Evolutionary conservation across 53 echinoderm and acorn worm species (phyloP).

Genomic region (Patiria pectinifera): DNA sequence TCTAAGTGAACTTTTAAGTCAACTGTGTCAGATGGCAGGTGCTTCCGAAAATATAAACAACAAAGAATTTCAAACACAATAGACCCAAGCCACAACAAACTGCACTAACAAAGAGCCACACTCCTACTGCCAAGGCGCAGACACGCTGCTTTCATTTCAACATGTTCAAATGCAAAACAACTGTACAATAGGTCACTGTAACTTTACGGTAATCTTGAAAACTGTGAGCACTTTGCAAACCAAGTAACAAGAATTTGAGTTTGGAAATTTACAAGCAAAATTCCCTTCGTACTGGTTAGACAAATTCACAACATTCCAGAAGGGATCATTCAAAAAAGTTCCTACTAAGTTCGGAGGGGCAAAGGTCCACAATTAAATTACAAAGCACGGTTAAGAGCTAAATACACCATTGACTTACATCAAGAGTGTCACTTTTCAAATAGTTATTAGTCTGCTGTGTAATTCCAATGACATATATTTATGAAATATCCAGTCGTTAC

Average conservation of each 20-base stretch:
- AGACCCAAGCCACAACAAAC: neutral
- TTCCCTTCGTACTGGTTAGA: neutral
- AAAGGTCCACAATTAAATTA: neutral
- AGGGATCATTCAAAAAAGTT: conserved; percentile 38
- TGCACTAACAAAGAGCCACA: neutral
- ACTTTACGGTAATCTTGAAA: too few species aligned
- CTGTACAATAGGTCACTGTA: neutral
- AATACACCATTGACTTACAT: neutral
- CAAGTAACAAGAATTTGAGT: neutral
- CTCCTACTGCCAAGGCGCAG: neutral
- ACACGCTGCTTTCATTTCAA: neutral
- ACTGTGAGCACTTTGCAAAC: too few species aligned
- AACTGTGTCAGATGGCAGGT: conserved; percentile 14
- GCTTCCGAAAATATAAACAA: neutral
- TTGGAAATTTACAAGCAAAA: neutral
- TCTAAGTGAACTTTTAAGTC: neutral
- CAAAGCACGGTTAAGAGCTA: neutral
- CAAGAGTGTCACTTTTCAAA: neutral
- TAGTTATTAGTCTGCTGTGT: neutral
- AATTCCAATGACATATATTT: neutral
- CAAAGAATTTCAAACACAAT: conserved; percentile 17
- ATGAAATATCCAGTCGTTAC: neutral
- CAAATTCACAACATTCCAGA: conserved; percentile 43
- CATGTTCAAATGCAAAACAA: too few species aligned
- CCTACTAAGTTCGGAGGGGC: neutral